These are phyloP conservation scores for Cheirogaleus medius DNA, from an alignment of 2,113 vertebrate genomes.

Conservation along the genomic window DNA sequence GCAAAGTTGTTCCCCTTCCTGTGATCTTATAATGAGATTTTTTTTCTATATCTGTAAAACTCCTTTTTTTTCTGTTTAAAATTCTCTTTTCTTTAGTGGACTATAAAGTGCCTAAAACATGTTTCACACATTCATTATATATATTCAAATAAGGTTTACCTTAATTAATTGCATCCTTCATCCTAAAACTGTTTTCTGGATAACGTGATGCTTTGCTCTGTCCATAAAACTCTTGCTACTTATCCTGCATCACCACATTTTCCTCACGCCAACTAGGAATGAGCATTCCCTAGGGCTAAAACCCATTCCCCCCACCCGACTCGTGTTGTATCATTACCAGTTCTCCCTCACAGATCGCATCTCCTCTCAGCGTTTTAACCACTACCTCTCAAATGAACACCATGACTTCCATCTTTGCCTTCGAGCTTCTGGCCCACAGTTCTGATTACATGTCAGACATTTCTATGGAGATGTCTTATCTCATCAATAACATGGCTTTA, in stretches of 20 bases:
- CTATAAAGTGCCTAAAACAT: not conserved
- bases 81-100: not conserved
- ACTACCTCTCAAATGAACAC: not conserved
- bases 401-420: not conserved
- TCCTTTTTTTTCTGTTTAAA: not conserved
- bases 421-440: not conserved
- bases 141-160: not conserved
- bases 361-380: not conserved
- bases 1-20: not conserved
- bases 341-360: not conserved
- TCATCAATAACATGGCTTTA: not conserved
- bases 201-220: not conserved
- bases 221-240: not conserved
- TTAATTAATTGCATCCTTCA: not conserved
- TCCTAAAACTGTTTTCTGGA: not conserved
- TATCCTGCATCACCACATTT: too few species aligned
- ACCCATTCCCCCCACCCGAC: fast-evolving
- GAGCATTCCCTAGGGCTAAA: not conserved
- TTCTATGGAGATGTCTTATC: not conserved
- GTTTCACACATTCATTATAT: not conserved
- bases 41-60: not conserved
- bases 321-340: not conserved
- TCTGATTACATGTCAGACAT: not conserved
- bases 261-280: not conserved
- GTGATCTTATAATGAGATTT: not conserved